A percentile compares a stretch with the other conserved stretches of the same genome.
Evolutionary conservation across 2,888 invertebrate genomes (phyloP).

Genomic region (Vesta saturnalis): DNA sequence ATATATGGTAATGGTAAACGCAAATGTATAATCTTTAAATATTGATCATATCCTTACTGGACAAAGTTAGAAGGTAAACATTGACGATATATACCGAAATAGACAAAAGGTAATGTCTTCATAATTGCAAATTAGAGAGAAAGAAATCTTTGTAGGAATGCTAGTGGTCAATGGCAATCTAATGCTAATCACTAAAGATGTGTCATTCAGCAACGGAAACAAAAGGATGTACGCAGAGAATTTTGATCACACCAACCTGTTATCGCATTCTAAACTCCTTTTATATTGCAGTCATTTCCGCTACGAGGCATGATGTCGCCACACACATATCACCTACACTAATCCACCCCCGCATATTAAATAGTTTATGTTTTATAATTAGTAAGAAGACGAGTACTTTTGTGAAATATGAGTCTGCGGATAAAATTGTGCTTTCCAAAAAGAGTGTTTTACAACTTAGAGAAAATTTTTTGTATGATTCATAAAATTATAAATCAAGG

Average conservation of each 20-base stretch:
- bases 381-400: slow-evolving; percentile 26
- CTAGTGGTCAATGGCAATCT: slow-evolving; percentile 29
- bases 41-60: no score
- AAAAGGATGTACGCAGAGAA: slow-evolving; percentile 28
- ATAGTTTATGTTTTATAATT: slow-evolving; percentile 32
- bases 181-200: slow-evolving; percentile 38
- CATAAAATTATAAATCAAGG: background rate
- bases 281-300: slow-evolving; percentile 45
- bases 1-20: no score
- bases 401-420: background rate
- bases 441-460: background rate
- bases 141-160: slow-evolving; percentile 13
- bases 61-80: no score
- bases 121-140: background rate
- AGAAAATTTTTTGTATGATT: background rate
- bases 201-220: slow-evolving; percentile 41
- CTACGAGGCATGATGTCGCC: slow-evolving; percentile 36
- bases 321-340: slow-evolving; percentile 23
- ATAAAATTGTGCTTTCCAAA: background rate
- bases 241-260: slow-evolving; percentile 40
- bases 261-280: slow-evolving; percentile 38
- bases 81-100: no score
- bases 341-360: slow-evolving; percentile 32
- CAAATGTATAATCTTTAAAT: no score
- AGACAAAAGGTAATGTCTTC: no score